Evolutionary conservation across 2,113 vertebrate species (phyloP).

Genomic region (Crotalus viridis): DNA sequence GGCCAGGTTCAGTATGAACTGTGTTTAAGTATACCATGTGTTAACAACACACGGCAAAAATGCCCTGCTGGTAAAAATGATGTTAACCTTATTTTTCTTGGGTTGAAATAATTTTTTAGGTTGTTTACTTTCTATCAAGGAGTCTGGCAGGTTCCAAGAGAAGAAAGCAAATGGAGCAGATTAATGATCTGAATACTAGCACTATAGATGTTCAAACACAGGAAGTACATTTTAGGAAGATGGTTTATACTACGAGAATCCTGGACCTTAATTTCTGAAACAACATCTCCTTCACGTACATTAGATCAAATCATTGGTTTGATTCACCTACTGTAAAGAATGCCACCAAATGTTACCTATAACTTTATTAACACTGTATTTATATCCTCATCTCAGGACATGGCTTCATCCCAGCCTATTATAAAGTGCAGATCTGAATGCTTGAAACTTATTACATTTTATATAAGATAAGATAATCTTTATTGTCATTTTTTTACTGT

Average conservation of each 20-base stretch:
- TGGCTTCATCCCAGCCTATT: background rate
- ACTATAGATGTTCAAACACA: background rate
- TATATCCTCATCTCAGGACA: background rate
- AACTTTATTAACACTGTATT: background rate
- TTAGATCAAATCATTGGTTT: background rate
- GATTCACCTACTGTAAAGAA: background rate
- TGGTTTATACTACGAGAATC: background rate
- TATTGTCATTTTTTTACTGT: no score
- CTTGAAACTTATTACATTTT: background rate
- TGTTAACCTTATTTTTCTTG: background rate
- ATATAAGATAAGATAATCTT: no score
- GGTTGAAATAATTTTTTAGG: background rate
- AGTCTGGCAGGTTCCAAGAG: background rate
- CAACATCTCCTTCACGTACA: background rate
- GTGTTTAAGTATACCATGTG: background rate
- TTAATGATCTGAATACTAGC: background rate
- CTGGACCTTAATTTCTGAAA: background rate
- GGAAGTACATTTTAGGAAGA: background rate
- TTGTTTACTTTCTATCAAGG: background rate
- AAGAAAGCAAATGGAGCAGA: background rate
- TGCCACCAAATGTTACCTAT: background rate
- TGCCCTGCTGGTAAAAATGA: background rate
- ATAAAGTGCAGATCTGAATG: background rate
- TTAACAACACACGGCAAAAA: background rate
- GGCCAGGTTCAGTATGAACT: background rate